Percentiles rank a stretch among this genome's conserved stretches.
phyloP scores from a whole-genome alignment of 2,797 vertebrate genomes.

The Manis crassicaudata region DNA sequence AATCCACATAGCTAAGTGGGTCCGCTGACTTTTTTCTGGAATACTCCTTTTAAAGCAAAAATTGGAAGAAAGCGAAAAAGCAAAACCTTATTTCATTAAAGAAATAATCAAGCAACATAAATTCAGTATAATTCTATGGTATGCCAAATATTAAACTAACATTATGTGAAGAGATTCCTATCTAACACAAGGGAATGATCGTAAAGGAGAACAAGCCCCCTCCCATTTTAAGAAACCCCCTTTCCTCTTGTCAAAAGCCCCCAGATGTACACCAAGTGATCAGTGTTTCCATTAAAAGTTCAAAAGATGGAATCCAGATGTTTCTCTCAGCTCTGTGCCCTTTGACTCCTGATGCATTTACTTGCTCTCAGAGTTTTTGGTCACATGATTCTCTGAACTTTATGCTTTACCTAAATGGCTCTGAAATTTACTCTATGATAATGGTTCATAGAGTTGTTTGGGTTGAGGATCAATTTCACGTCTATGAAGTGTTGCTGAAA shows the following conservation, averaged over 20 bases:
- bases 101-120: slow-evolving; percentile 22
- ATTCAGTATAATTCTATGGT: background rate
- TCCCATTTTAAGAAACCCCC: background rate
- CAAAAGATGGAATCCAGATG: slow-evolving; percentile 82
- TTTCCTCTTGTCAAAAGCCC: slow-evolving; percentile 59
- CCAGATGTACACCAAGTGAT: slow-evolving; percentile 71
- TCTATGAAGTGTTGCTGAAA: slow-evolving; percentile 74
- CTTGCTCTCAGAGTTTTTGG: slow-evolving; percentile 68
- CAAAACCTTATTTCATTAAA: background rate
- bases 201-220: background rate
- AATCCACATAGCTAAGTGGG: background rate
- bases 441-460: slow-evolving; percentile 74
- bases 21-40: background rate
- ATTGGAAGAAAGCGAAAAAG: background rate
- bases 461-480: slow-evolving; percentile 72
- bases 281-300: slow-evolving; percentile 75
- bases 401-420: slow-evolving; percentile 69
- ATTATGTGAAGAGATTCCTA: slow-evolving; percentile 16
- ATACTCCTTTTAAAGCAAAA: background rate
- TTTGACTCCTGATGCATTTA: slow-evolving; percentile 74
- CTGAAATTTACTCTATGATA: slow-evolving; percentile 76
- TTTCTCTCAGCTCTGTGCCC: slow-evolving; percentile 66
- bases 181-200: background rate
- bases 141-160: slow-evolving; percentile 18
- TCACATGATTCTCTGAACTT: slow-evolving; percentile 74